A percentile compares a stretch with the other conserved stretches of the same genome.
Evolutionary conservation across 2,888 invertebrate species (phyloP).

Genomic region (Orthosia incerta): DNA sequence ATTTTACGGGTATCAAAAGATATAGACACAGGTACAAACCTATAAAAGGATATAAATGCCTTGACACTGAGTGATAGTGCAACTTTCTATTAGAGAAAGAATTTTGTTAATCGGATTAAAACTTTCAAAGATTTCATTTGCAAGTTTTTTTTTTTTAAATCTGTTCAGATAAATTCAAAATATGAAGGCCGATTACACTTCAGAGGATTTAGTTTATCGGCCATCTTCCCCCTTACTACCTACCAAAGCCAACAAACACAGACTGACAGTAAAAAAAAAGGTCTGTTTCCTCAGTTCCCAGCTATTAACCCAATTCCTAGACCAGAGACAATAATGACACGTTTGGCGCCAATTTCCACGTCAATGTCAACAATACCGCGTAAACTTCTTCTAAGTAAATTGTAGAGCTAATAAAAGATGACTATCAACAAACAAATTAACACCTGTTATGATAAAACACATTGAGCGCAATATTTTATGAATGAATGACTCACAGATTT

Average conservation of each 20-base stretch:
- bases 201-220: not conserved
- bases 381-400: constrained; percentile 6
- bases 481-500: constrained; percentile 78
- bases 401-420: constrained; percentile 33
- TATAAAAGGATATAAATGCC: no score
- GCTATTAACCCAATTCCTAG: not conserved
- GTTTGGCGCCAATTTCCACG: constrained; percentile 40
- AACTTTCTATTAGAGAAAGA: no score
- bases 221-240: not conserved
- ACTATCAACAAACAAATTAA: constrained; percentile 63
- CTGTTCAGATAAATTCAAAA: not conserved
- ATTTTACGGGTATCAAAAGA: not conserved
- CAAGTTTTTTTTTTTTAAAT: no score
- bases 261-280: not conserved
- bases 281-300: not conserved
- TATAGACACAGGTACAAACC: no score
- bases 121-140: no score
- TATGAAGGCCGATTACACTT: not conserved
- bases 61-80: no score
- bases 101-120: no score
- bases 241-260: not conserved
- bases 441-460: constrained; percentile 64
- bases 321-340: constrained; percentile 15
- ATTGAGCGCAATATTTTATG: constrained; percentile 68
- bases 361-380: constrained; percentile 24